Conservation (phyloP, 2,888 invertebrate genomes). For the Vanessa cardui region DNA sequence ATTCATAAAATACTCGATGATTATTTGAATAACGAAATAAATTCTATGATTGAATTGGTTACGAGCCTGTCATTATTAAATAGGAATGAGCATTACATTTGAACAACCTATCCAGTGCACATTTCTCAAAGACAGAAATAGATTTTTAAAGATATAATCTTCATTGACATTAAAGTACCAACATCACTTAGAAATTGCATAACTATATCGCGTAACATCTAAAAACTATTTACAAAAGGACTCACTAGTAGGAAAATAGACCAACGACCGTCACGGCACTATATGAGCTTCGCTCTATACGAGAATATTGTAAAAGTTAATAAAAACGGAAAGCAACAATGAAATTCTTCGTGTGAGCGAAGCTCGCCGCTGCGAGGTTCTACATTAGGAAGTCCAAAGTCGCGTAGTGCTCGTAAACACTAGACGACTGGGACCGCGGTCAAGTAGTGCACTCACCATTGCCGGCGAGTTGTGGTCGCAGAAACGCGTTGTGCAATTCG, state of each 20-base stretch:
- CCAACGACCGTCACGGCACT: conserved; percentile 79
- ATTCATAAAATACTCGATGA: conserved; percentile 60
- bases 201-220: conserved; percentile 65
- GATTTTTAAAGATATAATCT: conserved; percentile 13
- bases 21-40: too few species aligned
- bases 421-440: conserved; percentile 64
- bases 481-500: conserved; percentile 78
- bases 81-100: conserved; percentile 4
- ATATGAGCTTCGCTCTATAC: conserved; percentile 64
- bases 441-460: conserved; percentile 83
- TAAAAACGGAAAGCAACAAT: conserved; percentile 35
- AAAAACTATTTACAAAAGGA: conserved; percentile 75
- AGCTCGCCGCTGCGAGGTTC: conserved; percentile 75
- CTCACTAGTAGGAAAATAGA: conserved; percentile 78
- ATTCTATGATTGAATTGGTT: conserved; percentile 37
- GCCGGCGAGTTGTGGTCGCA: conserved; percentile 79
- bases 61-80: conserved; percentile 24
- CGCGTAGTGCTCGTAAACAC: conserved; percentile 63
- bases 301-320: conserved; percentile 14
- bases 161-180: conserved; percentile 53
- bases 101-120: conserved; percentile 17
- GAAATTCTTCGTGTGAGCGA: conserved; percentile 57
- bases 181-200: conserved; percentile 63
- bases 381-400: conserved; percentile 61
- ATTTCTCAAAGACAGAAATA: conserved; percentile 31